Evolutionary conservation across 2,113 vertebrate genomes (phyloP).

Genomic region (Gallinago media): DNA sequence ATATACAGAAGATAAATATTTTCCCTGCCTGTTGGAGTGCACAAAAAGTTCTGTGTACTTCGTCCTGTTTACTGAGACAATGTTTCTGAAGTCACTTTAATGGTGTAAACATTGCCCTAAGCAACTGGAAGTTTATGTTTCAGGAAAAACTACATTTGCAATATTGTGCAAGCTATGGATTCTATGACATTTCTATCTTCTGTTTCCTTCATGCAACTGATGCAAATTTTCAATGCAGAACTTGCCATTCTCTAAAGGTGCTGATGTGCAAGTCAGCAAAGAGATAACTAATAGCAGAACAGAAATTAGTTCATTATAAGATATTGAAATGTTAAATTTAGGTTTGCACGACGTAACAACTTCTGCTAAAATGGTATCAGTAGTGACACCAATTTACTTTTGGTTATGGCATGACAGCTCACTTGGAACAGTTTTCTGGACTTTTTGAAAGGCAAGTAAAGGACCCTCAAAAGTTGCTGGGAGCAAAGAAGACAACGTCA

Average conservation of each 20-base stretch:
- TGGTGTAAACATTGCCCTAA: constrained; percentile 44
- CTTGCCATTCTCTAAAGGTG: not conserved
- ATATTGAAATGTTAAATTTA: not conserved
- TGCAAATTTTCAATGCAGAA: not conserved
- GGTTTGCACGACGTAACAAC: not conserved
- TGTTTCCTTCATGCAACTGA: not conserved
- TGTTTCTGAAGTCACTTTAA: constrained; percentile 31
- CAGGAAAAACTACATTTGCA: not conserved
- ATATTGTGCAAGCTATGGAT: not conserved
- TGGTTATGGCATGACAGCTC: not conserved
- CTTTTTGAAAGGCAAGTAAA: not conserved
- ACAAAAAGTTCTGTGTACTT: constrained; percentile 40
- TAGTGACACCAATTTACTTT: not conserved
- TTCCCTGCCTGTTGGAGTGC: not conserved
- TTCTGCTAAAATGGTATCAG: not conserved
- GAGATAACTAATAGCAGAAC: not conserved
- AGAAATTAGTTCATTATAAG: not conserved
- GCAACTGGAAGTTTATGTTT: not conserved
- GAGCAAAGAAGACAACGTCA: not conserved
- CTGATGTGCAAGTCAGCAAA: not conserved
- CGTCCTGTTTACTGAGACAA: constrained; percentile 33
- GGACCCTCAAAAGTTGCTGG: not conserved
- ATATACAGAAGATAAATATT: constrained; percentile 56
- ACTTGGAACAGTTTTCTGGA: not conserved
- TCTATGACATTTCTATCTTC: not conserved